These are phyloP conservation scores for Dolichallabes microphthalmus DNA, from an alignment of 2,113 vertebrate genomes.

Conservation along the genomic window DNA sequence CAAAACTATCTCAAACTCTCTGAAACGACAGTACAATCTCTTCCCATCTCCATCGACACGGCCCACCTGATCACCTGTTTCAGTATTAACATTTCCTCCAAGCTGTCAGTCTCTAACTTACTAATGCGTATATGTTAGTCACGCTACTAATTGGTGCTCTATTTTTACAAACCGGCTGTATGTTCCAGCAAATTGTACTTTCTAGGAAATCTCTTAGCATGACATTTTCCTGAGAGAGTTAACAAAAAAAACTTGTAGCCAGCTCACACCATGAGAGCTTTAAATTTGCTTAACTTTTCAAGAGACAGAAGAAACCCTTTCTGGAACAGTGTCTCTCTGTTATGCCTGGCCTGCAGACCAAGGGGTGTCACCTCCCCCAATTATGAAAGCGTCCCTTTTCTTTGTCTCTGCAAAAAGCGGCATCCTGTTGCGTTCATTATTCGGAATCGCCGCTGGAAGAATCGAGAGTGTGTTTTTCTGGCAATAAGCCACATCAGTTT, in stretches of 20 bases:
- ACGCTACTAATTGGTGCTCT: neutral
- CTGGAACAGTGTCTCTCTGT: neutral
- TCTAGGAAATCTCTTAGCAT: neutral
- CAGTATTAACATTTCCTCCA: too few relatives aligned
- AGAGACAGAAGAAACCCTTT: neutral
- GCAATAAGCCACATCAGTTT: constrained; percentile 28
- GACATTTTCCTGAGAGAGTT: neutral
- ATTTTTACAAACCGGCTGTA: neutral
- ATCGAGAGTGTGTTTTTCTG: constrained; percentile 13
- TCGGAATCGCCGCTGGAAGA: neutral
- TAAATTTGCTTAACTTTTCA: neutral
- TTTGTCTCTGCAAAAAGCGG: constrained; percentile 8
- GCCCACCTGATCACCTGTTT: too few relatives aligned
- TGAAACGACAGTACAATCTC: too few relatives aligned
- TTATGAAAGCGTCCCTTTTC: constrained; percentile 30
- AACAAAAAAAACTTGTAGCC: neutral
- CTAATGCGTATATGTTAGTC: neutral
- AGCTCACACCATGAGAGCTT: neutral
- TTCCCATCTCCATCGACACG: too few relatives aligned
- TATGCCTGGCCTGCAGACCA: neutral
- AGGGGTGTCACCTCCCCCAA: constrained; percentile 1
- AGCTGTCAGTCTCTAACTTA: too few relatives aligned
- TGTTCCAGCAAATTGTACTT: neutral
- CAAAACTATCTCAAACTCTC: too few relatives aligned
- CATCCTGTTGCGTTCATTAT: constrained; percentile 18